These are phyloP conservation scores for Hippocampus barbouri DNA, from an alignment of 2,113 vertebrate species.

Conservation along the genomic window DNA sequence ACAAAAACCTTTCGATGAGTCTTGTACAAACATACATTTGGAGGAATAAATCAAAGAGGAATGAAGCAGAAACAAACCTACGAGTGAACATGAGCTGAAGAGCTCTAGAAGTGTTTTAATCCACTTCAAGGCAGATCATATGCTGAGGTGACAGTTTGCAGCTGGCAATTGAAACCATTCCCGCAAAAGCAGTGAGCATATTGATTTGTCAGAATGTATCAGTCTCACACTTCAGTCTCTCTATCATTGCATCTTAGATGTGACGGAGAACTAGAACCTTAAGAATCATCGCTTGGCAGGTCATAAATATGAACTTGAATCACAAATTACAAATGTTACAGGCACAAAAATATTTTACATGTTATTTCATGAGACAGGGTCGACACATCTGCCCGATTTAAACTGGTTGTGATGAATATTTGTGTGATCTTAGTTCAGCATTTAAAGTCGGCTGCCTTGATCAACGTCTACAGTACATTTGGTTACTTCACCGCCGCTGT, in stretches of 20 bases:
- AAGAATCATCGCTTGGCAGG: constrained; percentile 1
- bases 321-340: constrained; percentile 9
- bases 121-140: not conserved
- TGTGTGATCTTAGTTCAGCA: constrained; percentile 3
- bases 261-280: constrained; percentile 12
- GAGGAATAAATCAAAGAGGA: constrained; percentile 16
- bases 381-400: not conserved
- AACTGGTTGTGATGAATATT: not conserved
- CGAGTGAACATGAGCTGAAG: constrained; percentile 3
- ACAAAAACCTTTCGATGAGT: constrained; percentile 26
- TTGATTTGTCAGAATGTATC: constrained; percentile 20
- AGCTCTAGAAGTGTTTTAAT: constrained; percentile 1
- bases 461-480: constrained; percentile 9
- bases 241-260: constrained; percentile 8
- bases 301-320: constrained; percentile 6
- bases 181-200: constrained; percentile 6
- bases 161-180: constrained; percentile 10
- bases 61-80: constrained; percentile 36
- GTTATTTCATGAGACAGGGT: not conserved
- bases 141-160: constrained; percentile 2
- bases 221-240: constrained; percentile 3
- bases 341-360: constrained; percentile 3
- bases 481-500: not conserved
- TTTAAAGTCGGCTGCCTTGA: not conserved
- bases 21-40: constrained; percentile 28